These are phyloP conservation scores for Gila robusta DNA, from an alignment of 2,797 vertebrate species.

Conservation along the genomic window DNA sequence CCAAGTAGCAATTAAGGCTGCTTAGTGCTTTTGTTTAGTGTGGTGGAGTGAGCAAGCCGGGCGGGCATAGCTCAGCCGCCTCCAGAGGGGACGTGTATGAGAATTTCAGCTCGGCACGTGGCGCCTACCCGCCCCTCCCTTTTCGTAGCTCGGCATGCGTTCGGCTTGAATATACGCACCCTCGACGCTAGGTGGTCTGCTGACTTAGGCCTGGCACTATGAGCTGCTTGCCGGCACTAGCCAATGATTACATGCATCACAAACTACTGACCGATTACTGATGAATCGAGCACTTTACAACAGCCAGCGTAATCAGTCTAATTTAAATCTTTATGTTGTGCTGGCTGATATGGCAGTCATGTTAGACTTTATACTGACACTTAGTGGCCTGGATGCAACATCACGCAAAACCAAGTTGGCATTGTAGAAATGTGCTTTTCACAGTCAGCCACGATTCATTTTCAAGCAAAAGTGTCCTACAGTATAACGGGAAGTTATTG, in stretches of 20 bases:
- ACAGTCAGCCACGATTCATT: not conserved
- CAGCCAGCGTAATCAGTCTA: not conserved
- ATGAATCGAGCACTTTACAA: not conserved
- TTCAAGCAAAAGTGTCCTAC: not conserved
- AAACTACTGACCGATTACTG: not conserved
- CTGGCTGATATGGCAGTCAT: not conserved
- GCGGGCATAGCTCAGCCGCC: conserved; percentile 65
- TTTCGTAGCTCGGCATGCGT: conserved; percentile 68
- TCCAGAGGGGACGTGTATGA: conserved; percentile 70
- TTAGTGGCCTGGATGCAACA: not conserved
- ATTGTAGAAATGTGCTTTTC: not conserved
- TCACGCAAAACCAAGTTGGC: not conserved
- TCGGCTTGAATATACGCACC: conserved; percentile 75
- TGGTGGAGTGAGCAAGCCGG: conserved; percentile 65
- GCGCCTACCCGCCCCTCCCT: conserved; percentile 55
- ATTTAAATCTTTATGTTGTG: not conserved
- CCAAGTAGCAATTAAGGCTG: conserved; percentile 83
- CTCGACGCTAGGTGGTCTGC: conserved; percentile 64
- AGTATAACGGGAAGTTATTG: not conserved
- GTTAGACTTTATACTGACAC: conserved; percentile 5
- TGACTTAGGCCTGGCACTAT: conserved; percentile 74
- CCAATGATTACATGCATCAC: not conserved
- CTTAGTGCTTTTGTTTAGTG: conserved; percentile 83
- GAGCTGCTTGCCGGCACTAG: conserved; percentile 1
- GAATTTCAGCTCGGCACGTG: conserved; percentile 74